Evolutionary conservation across 2,888 invertebrate species (phyloP), one percentile per base, ranked within the genome.

Genomic region (Agrotis ipsilon): DNA sequence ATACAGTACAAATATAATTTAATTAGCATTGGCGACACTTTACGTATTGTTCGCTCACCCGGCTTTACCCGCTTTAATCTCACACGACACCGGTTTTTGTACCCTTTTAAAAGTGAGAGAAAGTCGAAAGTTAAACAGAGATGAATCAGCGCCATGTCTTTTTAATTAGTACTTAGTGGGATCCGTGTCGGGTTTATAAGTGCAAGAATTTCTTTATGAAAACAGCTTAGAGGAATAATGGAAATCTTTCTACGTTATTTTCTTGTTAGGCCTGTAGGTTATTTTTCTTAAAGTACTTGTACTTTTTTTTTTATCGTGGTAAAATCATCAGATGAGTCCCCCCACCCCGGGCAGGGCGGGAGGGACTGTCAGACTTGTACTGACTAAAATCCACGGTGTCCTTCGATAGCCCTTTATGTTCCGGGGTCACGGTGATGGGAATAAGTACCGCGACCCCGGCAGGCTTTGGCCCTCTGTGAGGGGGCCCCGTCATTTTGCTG

Each of bases 91-190:
- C 67, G 66, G 74, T 49, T 71, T 68, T 59, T 49, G 16, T 63
- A 69, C 74, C 77, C 74, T 69, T 81, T 63, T 11, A 45, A 69
- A 72, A 67, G 19, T 63, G 52, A 52, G 45, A 54, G 75, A 81
- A 64, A 74, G 45, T 39, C 16, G 24, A 21, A 57, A 16, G 66
- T 65, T 46, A 65, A 78, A 62, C 51, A 65, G n/a, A 73, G 66
- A 75, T 69, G 84, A 84, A 85, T 73, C 74, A 66, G 64, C 68
- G 72, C 63, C 74, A 85, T 84, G 84, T 81, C 80, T 73, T 82
- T 85, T 86, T 89, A 90, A 90, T 89, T 86, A 89, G 83, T 80
- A 82, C 79, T 83, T 79, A 78, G 74, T 57, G 64, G 77, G 78
- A 78, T 78, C 72, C 59, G 75, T 80, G 82, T 82, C 70, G 78